Evolutionary conservation across 2,888 invertebrate genomes (phyloP).

Genomic region (Isotomurus palustris): DNA sequence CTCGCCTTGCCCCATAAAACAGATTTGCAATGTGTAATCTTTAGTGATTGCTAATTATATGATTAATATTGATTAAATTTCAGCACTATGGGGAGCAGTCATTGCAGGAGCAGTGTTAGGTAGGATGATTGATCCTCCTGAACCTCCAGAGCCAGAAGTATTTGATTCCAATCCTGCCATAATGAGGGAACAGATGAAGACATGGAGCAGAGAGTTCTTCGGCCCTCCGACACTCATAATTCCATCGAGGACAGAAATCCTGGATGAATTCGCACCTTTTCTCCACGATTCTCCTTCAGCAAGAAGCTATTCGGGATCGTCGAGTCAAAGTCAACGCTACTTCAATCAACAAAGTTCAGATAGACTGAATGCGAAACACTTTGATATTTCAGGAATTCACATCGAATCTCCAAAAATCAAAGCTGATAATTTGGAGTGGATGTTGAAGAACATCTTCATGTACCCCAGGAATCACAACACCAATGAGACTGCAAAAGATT

Average conservation of each 20-base stretch:
- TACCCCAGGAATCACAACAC: constrained; percentile 45
- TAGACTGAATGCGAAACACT: constrained; percentile 33
- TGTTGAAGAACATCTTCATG: constrained; percentile 45
- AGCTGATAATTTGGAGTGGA: constrained; percentile 44
- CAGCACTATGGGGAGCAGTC: constrained; percentile 39
- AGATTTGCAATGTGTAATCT: too few species aligned
- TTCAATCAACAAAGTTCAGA: background rate
- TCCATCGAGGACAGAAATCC: constrained; percentile 5
- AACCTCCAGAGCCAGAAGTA: constrained; percentile 33
- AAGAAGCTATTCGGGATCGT: background rate
- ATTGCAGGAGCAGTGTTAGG: constrained; percentile 35
- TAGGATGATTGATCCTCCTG: constrained; percentile 28
- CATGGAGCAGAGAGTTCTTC: constrained; percentile 39
- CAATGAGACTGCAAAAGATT: constrained; percentile 45
- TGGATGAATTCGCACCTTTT: constrained; percentile 7
- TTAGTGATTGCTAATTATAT: too few species aligned
- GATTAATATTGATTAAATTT: background rate
- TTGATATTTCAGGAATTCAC: constrained; percentile 21
- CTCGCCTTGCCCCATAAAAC: too few species aligned
- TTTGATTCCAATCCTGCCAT: constrained; percentile 35
- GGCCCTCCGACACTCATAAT: background rate
- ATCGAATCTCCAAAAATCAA: constrained; percentile 25
- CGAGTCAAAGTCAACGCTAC: background rate
- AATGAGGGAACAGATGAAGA: constrained; percentile 28
- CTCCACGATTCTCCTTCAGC: too few species aligned